Evolutionary conservation across 2,797 vertebrate species (phyloP).

Genomic region (Peromyscus attwateri): DNA sequence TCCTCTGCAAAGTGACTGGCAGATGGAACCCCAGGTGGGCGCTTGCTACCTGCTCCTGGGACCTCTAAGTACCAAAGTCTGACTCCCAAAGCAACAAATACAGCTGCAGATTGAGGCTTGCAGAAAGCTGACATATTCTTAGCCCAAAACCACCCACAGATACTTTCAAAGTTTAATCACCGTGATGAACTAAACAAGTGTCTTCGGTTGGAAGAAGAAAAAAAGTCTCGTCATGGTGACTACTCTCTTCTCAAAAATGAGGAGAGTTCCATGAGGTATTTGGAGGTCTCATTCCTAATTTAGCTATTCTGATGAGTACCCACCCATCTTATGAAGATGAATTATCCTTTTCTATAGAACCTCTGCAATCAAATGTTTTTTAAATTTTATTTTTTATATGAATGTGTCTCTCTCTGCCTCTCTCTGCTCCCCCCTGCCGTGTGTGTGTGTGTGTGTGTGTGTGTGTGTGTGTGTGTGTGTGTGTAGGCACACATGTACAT

Average conservation of each 20-base stretch:
- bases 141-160: background rate
- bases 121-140: background rate
- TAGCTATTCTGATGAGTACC: conserved; percentile 64
- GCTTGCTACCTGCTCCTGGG: background rate
- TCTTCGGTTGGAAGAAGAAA: background rate
- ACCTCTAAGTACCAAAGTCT: rapidly evolving
- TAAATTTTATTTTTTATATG: background rate
- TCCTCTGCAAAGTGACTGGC: background rate
- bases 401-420: background rate
- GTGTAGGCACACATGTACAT: background rate
- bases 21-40: background rate
- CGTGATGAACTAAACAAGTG: background rate
- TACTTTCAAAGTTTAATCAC: background rate
- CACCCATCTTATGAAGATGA: conserved; percentile 53
- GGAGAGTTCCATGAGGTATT: background rate
- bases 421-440: background rate
- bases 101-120: background rate
- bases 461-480: no score
- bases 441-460: no score
- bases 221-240: background rate
- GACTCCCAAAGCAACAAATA: no score
- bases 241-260: background rate
- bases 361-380: background rate
- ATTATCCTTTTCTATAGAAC: conserved; percentile 1
- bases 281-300: conserved; percentile 52